Percentiles rank a stretch among this genome's conserved stretches.
Conservation (phyloP, 2,888 invertebrate species). For the Caenorhabditis zanzibari region DNA sequence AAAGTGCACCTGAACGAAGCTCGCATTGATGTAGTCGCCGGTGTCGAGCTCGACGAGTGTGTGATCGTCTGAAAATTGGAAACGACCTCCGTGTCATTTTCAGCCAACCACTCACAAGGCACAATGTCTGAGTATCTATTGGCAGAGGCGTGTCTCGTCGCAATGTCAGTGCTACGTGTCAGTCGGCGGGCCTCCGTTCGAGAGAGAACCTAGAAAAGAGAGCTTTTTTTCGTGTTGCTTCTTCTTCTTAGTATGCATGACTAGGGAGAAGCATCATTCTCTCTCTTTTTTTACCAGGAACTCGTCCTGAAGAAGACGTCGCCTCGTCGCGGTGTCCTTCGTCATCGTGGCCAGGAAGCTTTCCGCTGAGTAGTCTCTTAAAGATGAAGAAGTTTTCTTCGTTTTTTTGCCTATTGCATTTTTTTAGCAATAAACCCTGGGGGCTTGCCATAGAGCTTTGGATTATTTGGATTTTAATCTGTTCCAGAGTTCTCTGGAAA, state of each 20-base stretch:
- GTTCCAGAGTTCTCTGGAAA: not conserved
- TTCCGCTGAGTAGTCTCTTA: constrained; percentile 65
- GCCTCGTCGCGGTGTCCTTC: constrained; percentile 39
- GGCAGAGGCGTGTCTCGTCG: constrained; percentile 46
- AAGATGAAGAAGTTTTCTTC: constrained; percentile 9
- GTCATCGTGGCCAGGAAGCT: constrained; percentile 59
- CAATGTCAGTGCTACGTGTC: constrained; percentile 55
- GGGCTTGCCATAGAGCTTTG: not conserved
- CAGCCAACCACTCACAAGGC: constrained; percentile 52
- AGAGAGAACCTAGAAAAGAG: constrained; percentile 53
- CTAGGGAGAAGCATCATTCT: not conserved
- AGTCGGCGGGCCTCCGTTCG: constrained; percentile 61
- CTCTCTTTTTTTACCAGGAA: constrained; percentile 50
- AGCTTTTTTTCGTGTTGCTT: constrained; percentile 7
- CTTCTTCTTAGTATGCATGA: constrained; percentile 26
- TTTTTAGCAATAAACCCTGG: constrained; percentile 10
- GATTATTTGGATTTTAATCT: not conserved
- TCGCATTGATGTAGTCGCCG: constrained; percentile 63
- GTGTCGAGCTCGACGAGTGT: constrained; percentile 56
- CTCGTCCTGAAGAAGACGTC: constrained; percentile 62
- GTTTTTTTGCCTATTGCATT: not conserved
- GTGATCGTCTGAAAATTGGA: constrained; percentile 62
- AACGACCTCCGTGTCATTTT: not conserved
- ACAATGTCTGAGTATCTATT: constrained; percentile 69
- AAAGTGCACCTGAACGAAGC: constrained; percentile 66